phyloP scores from a whole-genome alignment of 37 sponge, comb jelly and placozoan genomes.

The Theonella swinhoei region DNA sequence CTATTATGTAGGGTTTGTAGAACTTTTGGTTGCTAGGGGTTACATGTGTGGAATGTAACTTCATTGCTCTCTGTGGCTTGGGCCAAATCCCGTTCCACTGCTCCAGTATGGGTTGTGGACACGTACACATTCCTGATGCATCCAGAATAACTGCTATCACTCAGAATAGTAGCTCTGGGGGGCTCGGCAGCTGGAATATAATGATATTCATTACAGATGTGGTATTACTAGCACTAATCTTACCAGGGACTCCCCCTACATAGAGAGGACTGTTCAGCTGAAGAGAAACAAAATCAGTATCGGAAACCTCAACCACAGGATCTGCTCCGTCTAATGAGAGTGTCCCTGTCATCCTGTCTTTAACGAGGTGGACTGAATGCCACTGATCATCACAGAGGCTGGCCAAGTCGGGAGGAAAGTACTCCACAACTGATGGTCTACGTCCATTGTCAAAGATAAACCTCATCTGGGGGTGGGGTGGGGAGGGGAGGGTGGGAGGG shows the following conservation, averaged over 20 bases:
- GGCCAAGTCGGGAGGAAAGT: not conserved
- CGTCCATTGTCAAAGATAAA: slow-evolving; percentile 67
- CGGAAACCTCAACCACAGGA: not conserved
- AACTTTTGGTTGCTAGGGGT: not conserved
- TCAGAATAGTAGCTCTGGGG: not conserved
- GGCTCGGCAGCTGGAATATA: not conserved
- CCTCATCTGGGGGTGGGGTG: slow-evolving; percentile 12
- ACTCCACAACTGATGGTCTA: slow-evolving; percentile 32
- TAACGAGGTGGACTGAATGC: slow-evolving; percentile 39
- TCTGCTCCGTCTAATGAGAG: slow-evolving; percentile 30
- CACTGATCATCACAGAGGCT: slow-evolving; percentile 53
- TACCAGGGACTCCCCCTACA: slow-evolving; percentile 73
- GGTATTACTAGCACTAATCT: too few relatives aligned
- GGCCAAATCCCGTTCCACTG: not conserved
- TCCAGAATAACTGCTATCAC: not conserved
- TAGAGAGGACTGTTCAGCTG: slow-evolving; percentile 50
- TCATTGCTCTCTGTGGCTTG: not conserved
- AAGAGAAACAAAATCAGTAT: slow-evolving; percentile 17
- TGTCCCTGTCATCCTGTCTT: slow-evolving; percentile 20
- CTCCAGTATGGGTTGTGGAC: not conserved
- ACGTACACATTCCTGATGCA: not conserved
- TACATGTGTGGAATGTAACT: not conserved
- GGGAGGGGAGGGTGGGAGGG: not conserved
- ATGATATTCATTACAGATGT: not conserved
- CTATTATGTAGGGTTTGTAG: not conserved